A percentile compares a stretch with the other conserved stretches of the same genome.
Evolutionary conservation across 2,113 vertebrate species (phyloP).

Genomic region (Apteryx owenii): DNA sequence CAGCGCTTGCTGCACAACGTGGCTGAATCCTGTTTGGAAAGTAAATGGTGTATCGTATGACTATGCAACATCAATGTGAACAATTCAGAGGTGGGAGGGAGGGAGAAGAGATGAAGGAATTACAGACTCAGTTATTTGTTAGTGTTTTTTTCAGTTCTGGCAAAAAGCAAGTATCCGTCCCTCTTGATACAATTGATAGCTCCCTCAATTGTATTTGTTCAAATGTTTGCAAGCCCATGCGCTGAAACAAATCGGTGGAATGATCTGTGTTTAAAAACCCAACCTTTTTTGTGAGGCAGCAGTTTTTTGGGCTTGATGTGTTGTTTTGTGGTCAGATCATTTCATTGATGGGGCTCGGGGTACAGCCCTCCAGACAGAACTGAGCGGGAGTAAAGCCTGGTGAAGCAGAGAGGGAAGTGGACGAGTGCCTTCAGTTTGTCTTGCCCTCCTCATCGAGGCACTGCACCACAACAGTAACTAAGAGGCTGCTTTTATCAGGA

Average conservation of each 20-base stretch:
- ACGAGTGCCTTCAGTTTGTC: background rate
- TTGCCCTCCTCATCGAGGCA: accelerated
- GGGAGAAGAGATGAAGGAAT: background rate
- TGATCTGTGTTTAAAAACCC: background rate
- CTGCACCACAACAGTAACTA: background rate
- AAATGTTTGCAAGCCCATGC: background rate
- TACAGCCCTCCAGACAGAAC: background rate
- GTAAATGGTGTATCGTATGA: background rate
- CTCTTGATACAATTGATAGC: background rate
- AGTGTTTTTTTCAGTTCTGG: background rate
- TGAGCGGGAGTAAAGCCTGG: background rate
- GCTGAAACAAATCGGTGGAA: background rate
- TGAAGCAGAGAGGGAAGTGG: background rate
- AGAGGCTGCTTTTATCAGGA: background rate
- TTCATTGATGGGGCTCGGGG: background rate
- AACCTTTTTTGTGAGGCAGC: background rate
- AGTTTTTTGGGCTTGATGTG: background rate
- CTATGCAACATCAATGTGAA: background rate
- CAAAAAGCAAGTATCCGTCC: background rate
- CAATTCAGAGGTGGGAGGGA: background rate
- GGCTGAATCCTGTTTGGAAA: background rate
- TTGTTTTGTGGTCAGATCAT: background rate
- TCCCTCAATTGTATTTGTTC: background rate
- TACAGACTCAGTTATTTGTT: background rate
- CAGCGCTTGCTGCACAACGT: background rate